Evolutionary conservation across 2,797 vertebrate species (phyloP), one percentile per base, ranked within the genome.

Genomic region (Anguilla obscura): DNA sequence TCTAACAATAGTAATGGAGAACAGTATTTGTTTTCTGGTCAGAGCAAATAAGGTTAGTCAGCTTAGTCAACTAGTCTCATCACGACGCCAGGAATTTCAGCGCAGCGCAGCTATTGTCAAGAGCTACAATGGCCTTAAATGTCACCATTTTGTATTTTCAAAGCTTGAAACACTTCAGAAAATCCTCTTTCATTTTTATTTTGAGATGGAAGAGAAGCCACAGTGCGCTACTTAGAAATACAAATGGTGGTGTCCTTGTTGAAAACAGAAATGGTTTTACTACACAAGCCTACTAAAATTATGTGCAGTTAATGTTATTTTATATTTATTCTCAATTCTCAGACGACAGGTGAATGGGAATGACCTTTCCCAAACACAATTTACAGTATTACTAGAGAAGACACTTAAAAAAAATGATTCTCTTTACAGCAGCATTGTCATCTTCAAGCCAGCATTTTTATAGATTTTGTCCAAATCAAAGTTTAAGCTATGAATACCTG

Each of bases 1-100:
- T 88, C 88, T 87, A 87, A 86, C 86, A 85, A 69, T 63, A 69
- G 85, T 24, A 88, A 86, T 83, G 30, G 84, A 66, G 60, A 85
- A 5, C 18, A 33, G 86, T 60, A 27, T 86, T 52, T 33, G 24
- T 88, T 85, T 50, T 76, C 84, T 84, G 52, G 60, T 36, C 27
- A 84, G 76, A 87, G 84, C 89, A 86, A 83, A 85, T 87, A 58
- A 58, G 83, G 66, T 84, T 87, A 88, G 79, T 80, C 87, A 88
- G 74, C 85, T 88, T 45, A 83, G 76, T 52, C 69, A 82, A 8
- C 69, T 63, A 48, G 56, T 21, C 87, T 88, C 66, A 90, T 90
- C 88, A 87, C 66, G 69, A 63, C 56, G 56, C 79, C 66, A 85
- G 87, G 18, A 83, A 86, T 74, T 66, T 76, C 66, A 83, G 48